Percentiles rank a stretch among this genome's conserved stretches.
Evolutionary conservation across 35 echinoderm and acorn worm species (phyloP).

Genomic region (Holothuria glaberrima): DNA sequence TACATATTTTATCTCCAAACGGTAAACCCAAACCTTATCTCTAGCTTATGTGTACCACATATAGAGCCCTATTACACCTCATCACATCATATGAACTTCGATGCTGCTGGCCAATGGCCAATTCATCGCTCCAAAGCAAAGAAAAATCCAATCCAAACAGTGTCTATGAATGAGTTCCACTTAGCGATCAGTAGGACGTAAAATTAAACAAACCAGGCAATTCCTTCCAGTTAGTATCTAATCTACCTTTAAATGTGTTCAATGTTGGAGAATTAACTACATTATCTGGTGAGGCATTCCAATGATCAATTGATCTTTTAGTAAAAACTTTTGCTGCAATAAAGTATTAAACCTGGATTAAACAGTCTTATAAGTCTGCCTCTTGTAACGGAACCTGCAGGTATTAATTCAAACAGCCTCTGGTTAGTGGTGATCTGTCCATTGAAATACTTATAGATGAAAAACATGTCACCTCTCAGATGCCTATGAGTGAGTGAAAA

Average conservation of each 20-base stretch:
- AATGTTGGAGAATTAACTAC: background rate
- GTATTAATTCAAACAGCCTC: background rate
- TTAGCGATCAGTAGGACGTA: no score
- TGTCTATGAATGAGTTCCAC: no score
- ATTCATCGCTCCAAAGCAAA: no score
- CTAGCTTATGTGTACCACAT: no score
- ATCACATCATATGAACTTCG: no score
- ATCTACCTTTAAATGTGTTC: background rate
- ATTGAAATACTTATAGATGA: background rate
- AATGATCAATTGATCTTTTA: background rate
- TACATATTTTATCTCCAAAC: no score
- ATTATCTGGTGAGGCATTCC: background rate
- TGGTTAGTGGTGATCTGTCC: background rate
- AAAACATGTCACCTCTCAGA: background rate
- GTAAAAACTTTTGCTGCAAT: background rate
- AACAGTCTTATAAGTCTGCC: background rate
- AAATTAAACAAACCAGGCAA: background rate
- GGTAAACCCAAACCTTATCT: no score
- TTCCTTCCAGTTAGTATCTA: background rate
- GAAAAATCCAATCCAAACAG: no score
- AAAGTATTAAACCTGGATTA: conserved; percentile 5
- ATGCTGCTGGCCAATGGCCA: no score
- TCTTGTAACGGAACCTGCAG: background rate
- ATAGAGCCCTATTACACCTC: no score
- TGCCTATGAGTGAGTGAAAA: background rate